Conservation (phyloP, 2,113 vertebrate genomes). For the Pungitius pungitius region DNA sequence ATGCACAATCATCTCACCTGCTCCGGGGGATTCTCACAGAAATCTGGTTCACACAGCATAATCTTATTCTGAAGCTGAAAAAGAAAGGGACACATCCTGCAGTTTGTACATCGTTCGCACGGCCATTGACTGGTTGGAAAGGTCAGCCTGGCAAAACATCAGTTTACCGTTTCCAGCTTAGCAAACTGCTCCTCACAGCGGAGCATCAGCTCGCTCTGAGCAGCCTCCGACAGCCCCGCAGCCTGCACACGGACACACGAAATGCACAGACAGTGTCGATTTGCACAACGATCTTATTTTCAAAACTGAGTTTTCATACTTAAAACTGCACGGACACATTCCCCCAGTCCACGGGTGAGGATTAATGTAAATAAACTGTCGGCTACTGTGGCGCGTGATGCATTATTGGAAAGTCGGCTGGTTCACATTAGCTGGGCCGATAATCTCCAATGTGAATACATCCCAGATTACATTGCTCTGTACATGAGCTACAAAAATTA, state of each 20-base stretch:
- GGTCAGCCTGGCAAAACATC: neutral
- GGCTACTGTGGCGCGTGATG: too few relatives aligned
- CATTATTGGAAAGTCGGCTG: too few relatives aligned
- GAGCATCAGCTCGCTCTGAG: slow-evolving; percentile 65
- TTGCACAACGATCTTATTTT: neutral
- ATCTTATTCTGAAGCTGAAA: slow-evolving; percentile 81
- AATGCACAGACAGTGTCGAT: neutral
- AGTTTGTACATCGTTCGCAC: neutral
- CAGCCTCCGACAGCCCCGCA: slow-evolving; percentile 52
- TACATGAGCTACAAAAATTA: rapidly evolving
- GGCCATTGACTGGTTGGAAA: too few relatives aligned
- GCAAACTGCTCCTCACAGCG: slow-evolving; percentile 76
- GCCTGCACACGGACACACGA: slow-evolving; percentile 41
- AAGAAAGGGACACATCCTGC: slow-evolving; percentile 43
- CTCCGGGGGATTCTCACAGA: slow-evolving; percentile 55
- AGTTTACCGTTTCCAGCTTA: slow-evolving; percentile 69
- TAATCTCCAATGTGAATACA: neutral
- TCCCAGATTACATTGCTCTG: rapidly evolving
- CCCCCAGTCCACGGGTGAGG: too few relatives aligned
- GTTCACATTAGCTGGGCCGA: neutral
- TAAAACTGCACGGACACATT: too few relatives aligned
- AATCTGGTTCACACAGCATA: slow-evolving; percentile 65
- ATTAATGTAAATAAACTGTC: too few relatives aligned
- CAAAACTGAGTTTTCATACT: neutral
- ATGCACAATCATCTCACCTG: slow-evolving; percentile 61